A percentile compares a stretch with the other conserved stretches of the same genome.
Evolutionary conservation across 2,888 invertebrate genomes (phyloP).

Genomic region (Nysson spinosus): DNA sequence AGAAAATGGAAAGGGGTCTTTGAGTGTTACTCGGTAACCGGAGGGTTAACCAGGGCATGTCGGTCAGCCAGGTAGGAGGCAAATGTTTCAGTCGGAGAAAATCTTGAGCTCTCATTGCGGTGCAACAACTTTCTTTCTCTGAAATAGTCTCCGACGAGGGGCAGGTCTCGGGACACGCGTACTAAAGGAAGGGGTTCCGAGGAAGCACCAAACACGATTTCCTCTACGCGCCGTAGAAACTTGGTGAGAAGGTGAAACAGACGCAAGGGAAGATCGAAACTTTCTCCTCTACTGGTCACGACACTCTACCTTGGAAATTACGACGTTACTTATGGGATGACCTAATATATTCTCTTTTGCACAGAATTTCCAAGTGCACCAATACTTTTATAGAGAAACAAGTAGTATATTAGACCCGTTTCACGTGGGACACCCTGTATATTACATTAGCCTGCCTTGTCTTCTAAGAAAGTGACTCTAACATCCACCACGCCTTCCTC

Average conservation of each 20-base stretch:
- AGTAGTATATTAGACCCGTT: too few relatives aligned
- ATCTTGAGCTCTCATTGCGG: conserved; percentile 28
- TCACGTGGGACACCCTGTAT: too few relatives aligned
- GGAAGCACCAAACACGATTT: conserved; percentile 36
- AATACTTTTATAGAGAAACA: too few relatives aligned
- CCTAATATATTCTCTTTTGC: too few relatives aligned
- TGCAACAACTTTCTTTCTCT: conserved; percentile 57
- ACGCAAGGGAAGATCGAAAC: conserved; percentile 53
- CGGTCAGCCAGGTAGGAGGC: conserved; percentile 24
- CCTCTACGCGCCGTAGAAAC: conserved; percentile 33
- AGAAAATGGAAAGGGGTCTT: too few relatives aligned
- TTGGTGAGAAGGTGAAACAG: conserved; percentile 6
- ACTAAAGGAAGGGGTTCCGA: too few relatives aligned
- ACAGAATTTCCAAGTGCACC: too few relatives aligned
- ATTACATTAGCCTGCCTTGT: neutral
- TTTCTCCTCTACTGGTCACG: conserved; percentile 62
- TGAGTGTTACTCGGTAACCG: too few relatives aligned
- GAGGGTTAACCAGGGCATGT: conserved; percentile 41
- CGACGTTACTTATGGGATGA: too few relatives aligned
- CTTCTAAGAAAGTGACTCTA: neutral
- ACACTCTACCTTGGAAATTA: conserved; percentile 54
- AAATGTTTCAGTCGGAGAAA: conserved; percentile 45
- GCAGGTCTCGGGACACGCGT: too few relatives aligned
- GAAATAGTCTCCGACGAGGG: conserved; percentile 10
- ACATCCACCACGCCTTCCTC: neutral